Evolutionary conservation across 2,888 invertebrate species (phyloP), one percentile per base, ranked within the genome.

Genomic region (Papilio gigon): DNA sequence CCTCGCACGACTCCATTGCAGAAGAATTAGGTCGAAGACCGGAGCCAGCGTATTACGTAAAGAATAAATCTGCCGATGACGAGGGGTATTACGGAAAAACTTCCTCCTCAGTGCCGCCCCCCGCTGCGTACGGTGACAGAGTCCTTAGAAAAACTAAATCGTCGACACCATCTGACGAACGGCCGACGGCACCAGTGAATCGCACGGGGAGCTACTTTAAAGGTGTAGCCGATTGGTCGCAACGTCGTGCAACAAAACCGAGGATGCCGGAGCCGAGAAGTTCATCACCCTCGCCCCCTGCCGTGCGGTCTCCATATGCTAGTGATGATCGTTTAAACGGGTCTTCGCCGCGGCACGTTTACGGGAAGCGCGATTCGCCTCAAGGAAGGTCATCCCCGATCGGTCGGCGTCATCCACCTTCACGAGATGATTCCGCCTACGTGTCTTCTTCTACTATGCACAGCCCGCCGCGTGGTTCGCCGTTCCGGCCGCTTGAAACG

Each of bases 211-310:
- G 94, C 60, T 95, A 94, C 79, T 95, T 94, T 79, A 95, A 95
- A 76, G 96, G 96, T 25, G 95, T 96, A 67, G 95, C 94, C 65
- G 96, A 97, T 78, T 96, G 97, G 96, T 95, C 95, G 1, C 95
- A 95, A 79, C 92, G 95, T 67, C 92, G 93, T 63, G 93, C 93
- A 47, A 88, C 82, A 65, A 93, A 93, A 65, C 92, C 92, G 8
- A 88, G 87, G 71, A 90, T 92, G 89, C 93, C 92, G 5, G 90
- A 91, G 71, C 92, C 92, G 74, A 82, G 91, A 30, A 92, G 91
- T 71, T 84, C 89, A 1, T 92, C 92, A 60, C 85, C 92, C 9
- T 90, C 93, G 53, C 81, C 93, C 73, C 83, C 92, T 68, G 82
- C 90, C 70, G 82, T 86, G 73, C 87, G 86, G 12, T 88, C 90